A percentile compares a stretch with the other conserved stretches of the same genome.
These are phyloP conservation scores for Ceriagrion tenellum DNA, from an alignment of 2,888 invertebrate genomes.

Conservation along the genomic window DNA sequence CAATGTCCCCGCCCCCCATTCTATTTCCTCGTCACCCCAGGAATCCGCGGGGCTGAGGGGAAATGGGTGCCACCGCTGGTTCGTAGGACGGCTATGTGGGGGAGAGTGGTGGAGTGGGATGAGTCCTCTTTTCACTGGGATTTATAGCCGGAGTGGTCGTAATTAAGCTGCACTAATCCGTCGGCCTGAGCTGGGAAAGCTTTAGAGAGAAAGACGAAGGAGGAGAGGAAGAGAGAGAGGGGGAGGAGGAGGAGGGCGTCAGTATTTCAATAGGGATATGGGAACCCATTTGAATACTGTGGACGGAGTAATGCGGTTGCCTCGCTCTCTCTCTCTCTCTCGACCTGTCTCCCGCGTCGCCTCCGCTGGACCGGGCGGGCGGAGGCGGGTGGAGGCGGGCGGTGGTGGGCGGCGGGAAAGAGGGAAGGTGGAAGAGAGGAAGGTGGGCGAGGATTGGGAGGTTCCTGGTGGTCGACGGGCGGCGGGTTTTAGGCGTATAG, in stretches of 20 bases:
- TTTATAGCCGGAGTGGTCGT: constrained; percentile 51
- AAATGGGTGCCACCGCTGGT: background rate
- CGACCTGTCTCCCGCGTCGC: background rate
- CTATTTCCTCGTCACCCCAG: background rate
- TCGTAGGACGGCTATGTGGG: background rate
- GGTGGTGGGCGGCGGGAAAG: too few species aligned
- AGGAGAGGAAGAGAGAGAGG: too few species aligned
- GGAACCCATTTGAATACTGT: constrained; percentile 53
- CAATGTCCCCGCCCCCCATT: background rate
- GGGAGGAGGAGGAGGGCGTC: background rate
- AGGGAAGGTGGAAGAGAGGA: background rate
- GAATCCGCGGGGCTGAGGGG: background rate
- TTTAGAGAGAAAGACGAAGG: background rate
- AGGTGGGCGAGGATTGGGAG: background rate
- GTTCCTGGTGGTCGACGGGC: background rate
- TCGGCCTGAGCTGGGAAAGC: constrained; percentile 47
- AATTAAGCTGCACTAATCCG: constrained; percentile 64
- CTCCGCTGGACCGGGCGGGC: background rate
- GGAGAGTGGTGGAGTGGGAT: background rate
- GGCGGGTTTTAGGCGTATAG: background rate
- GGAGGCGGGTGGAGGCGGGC: too few species aligned
- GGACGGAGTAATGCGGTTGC: background rate
- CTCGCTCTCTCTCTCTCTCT: background rate
- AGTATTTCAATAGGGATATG: constrained; percentile 65
- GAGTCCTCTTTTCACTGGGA: constrained; percentile 28